Evolutionary conservation across 2,888 invertebrate species (phyloP).

Genomic region (Volucella inanis): DNA sequence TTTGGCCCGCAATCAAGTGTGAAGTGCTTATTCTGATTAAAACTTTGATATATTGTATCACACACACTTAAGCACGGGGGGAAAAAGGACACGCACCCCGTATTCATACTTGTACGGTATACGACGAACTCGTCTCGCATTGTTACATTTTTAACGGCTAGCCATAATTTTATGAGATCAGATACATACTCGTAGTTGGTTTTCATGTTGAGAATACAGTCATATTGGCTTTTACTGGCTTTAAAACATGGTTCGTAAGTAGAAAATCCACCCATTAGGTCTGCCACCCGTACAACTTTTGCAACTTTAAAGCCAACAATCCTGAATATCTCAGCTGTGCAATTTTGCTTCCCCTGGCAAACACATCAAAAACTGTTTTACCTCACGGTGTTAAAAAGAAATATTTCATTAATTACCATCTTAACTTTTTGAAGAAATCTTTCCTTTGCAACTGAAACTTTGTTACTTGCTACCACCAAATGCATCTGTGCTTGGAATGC

Average conservation of each 20-base stretch:
- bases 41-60: conserved; percentile 52
- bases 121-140: background rate
- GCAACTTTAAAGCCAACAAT: conserved; percentile 17
- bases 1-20: conserved; percentile 67
- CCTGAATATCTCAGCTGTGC: conserved; percentile 15
- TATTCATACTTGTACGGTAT: too few relatives aligned
- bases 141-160: conserved; percentile 40
- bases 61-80: conserved; percentile 24
- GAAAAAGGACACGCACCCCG: too few relatives aligned
- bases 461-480: conserved; percentile 12
- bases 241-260: too few relatives aligned
- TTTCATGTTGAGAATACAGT: background rate
- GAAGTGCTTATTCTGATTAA: conserved; percentile 68
- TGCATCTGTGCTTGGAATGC: background rate
- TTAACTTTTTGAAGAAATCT: background rate
- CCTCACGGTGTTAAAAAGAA: conserved; percentile 34
- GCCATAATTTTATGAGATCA: conserved; percentile 33
- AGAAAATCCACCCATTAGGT: too few relatives aligned
- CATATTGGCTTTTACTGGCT: background rate
- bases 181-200: background rate
- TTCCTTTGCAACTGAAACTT: background rate
- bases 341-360: conserved; percentile 25
- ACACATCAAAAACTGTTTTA: conserved; percentile 40
- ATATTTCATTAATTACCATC: conserved; percentile 47
- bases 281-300: background rate